Percentiles rank a stretch among this genome's conserved stretches.
These are phyloP conservation scores for Drosophila emarginata DNA, from an alignment of 2,888 invertebrate species.

Conservation along the genomic window DNA sequence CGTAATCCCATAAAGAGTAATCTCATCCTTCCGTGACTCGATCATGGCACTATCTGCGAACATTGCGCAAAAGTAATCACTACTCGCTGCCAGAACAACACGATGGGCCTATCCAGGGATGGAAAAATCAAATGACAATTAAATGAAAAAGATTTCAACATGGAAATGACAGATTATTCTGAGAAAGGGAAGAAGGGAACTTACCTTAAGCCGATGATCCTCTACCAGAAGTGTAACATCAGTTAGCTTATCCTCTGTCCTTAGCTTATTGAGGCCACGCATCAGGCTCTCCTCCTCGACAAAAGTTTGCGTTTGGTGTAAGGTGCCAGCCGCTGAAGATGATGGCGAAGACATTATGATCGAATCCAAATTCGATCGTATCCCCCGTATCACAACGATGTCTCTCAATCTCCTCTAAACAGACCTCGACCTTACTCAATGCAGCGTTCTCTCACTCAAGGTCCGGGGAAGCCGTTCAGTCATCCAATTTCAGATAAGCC, in stretches of 20 bases:
- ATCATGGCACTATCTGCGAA: constrained; percentile 87
- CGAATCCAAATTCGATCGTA: neutral
- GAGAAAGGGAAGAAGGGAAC: constrained; percentile 30
- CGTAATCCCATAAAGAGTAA: constrained; percentile 86
- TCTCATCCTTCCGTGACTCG: constrained; percentile 86
- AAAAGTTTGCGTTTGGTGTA: constrained; percentile 18
- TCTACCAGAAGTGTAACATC: constrained; percentile 88
- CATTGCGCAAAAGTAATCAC: constrained; percentile 90
- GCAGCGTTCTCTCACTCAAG: constrained; percentile 2
- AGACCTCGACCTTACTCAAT: constrained; percentile 5
- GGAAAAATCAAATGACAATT: too few relatives aligned
- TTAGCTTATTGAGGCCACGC: constrained; percentile 85
- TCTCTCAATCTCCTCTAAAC: neutral
- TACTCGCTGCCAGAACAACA: constrained; percentile 88
- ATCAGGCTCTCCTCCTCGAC: constrained; percentile 56
- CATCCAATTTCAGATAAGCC: neutral
- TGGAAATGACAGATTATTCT: too few relatives aligned
- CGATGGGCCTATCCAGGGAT: constrained; percentile 85
- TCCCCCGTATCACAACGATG: neutral
- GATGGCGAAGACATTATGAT: constrained; percentile 25
- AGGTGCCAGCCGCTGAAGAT: constrained; percentile 18
- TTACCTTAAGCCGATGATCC: constrained; percentile 85
- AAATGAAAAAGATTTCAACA: too few relatives aligned
- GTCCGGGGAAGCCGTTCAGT: neutral
- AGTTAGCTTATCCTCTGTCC: constrained; percentile 85